A percentile compares a stretch with the other conserved stretches of the same genome.
These are phyloP conservation scores for Myotis pilosus DNA, from an alignment of 2,797 vertebrate genomes.

Conservation along the genomic window DNA sequence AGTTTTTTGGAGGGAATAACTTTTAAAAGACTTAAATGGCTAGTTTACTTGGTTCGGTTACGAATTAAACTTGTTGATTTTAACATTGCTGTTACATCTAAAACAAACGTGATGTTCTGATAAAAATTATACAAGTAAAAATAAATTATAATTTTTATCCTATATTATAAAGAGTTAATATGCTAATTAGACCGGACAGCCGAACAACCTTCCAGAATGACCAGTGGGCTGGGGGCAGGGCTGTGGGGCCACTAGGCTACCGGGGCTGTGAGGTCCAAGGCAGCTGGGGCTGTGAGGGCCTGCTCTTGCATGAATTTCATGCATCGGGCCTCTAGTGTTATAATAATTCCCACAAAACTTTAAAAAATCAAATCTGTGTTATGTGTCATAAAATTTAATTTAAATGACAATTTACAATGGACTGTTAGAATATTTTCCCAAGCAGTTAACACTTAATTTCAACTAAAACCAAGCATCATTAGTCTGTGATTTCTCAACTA, in stretches of 20 bases:
- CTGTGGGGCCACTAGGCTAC: too few species aligned
- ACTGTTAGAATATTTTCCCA: background rate
- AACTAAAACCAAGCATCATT: background rate
- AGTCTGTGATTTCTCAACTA: background rate
- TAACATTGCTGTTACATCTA: slow-evolving; percentile 80
- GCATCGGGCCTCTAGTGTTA: background rate
- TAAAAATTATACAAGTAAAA: slow-evolving; percentile 46
- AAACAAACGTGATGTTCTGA: slow-evolving; percentile 82
- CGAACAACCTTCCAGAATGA: too few species aligned
- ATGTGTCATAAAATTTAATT: background rate
- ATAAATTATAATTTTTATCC: background rate
- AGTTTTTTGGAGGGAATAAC: slow-evolving; percentile 80
- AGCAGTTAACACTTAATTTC: background rate
- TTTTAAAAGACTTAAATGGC: slow-evolving; percentile 75
- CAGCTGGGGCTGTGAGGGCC: too few species aligned
- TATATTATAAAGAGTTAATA: too few species aligned
- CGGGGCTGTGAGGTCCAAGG: too few species aligned
- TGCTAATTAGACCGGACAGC: too few species aligned
- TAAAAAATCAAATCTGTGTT: background rate
- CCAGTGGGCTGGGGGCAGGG: too few species aligned
- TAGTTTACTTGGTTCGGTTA: slow-evolving; percentile 82
- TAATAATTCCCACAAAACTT: background rate
- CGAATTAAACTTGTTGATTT: slow-evolving; percentile 84
- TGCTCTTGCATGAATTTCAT: too few species aligned
- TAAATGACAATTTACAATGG: background rate